A percentile compares a stretch with the other conserved stretches of the same genome.
These are phyloP conservation scores for Eonycteris spelaea DNA, from an alignment of 2,113 vertebrate species.

Conservation along the genomic window DNA sequence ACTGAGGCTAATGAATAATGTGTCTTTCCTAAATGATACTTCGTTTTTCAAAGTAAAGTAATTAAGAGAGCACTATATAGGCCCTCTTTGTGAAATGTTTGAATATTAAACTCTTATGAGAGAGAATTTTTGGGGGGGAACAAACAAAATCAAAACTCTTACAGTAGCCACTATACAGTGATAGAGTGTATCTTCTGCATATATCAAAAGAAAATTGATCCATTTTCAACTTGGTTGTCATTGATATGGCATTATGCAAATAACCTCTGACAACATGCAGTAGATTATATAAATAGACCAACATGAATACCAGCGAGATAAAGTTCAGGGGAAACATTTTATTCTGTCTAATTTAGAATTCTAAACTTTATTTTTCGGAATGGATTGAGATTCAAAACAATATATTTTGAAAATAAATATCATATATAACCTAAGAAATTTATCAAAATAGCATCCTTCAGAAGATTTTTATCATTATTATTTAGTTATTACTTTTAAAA, in stretches of 20 bases:
- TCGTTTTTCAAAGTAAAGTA: slow-evolving; percentile 32
- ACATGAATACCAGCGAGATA: not conserved
- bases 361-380: not conserved
- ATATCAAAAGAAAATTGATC: not conserved
- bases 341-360: not conserved
- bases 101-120: not conserved
- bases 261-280: not conserved
- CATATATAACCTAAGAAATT: not conserved
- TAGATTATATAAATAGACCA: not conserved
- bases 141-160: not conserved
- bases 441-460: slow-evolving; percentile 20
- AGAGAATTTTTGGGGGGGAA: not conserved
- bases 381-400: not conserved
- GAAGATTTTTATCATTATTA: slow-evolving; percentile 16
- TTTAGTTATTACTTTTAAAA: not conserved
- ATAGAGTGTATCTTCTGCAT: not conserved
- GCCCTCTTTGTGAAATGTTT: not conserved
- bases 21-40: not conserved
- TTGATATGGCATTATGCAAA: not conserved
- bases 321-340: not conserved
- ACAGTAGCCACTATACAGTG: not conserved
- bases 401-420: not conserved
- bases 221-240: slow-evolving; percentile 16
- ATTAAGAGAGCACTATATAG: not conserved
- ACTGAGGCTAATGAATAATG: slow-evolving; percentile 6